Percentiles rank a stretch among this genome's conserved stretches.
Conservation (phyloP, 2,797 vertebrate species). For the Acrossocheilus wenchowensis region DNA sequence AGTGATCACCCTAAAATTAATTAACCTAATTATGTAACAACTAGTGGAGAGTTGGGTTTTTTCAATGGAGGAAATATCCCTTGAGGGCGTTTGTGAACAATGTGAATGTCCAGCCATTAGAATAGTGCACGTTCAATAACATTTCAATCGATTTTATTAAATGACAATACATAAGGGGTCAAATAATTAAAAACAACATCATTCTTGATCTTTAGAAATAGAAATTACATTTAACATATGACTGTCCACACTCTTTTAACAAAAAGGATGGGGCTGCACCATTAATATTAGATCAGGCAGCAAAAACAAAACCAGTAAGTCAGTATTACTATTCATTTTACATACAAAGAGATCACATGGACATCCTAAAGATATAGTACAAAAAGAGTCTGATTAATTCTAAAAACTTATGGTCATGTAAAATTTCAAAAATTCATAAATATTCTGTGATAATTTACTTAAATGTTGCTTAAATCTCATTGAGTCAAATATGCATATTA, state of each 20-base stretch:
- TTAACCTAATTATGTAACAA: constrained; percentile 52
- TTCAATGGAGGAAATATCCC: neutral
- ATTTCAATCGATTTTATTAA: constrained; percentile 7
- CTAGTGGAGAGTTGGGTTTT: neutral
- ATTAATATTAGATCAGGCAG: neutral
- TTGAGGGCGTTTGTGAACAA: neutral
- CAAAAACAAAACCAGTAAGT: neutral
- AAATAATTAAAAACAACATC: neutral
- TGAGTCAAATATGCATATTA: neutral
- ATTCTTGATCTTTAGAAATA: neutral
- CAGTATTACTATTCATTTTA: neutral
- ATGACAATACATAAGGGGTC: neutral
- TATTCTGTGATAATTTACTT: no score
- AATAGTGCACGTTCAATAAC: neutral
- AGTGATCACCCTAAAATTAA: constrained; percentile 35
- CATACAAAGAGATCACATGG: neutral
- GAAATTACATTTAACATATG: neutral
- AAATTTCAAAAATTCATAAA: neutral
- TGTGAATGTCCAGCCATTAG: constrained; percentile 8
- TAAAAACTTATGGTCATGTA: neutral
- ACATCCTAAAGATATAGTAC: neutral
- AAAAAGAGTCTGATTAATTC: neutral
- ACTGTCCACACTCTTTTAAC: neutral
- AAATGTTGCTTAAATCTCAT: neutral
- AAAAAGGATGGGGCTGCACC: neutral